phyloP scores from a whole-genome alignment of 2,888 invertebrate species.

The Branchipolynoe longqiensis region DNA sequence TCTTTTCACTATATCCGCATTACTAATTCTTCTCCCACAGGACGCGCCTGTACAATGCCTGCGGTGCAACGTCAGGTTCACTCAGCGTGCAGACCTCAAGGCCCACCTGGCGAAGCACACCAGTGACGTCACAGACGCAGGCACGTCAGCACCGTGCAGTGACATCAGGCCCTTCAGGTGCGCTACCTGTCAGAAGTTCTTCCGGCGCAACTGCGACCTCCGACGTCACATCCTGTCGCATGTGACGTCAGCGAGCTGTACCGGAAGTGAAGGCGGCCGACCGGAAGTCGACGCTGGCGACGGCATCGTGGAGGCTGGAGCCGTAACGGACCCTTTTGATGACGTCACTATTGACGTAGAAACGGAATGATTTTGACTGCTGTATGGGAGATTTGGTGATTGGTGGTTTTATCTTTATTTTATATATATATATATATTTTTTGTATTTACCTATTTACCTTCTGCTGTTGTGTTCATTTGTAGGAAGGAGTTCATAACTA shows the following conservation, averaged over 20 bases:
- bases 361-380: background rate
- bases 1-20: background rate
- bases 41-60: slow-evolving; percentile 97
- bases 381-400: no score
- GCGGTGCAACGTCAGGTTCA: slow-evolving; percentile 94
- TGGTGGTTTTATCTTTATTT: background rate
- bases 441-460: no score
- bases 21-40: slow-evolving; percentile 78
- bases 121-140: slow-evolving; percentile 30
- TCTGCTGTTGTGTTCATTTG: no score
- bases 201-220: slow-evolving; percentile 57
- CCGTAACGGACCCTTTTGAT: background rate
- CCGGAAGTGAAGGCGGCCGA: background rate
- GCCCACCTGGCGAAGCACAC: slow-evolving; percentile 90
- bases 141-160: background rate
- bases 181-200: slow-evolving; percentile 34
- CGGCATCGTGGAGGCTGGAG: background rate
- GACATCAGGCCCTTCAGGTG: slow-evolving; percentile 49
- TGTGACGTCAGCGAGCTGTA: background rate
- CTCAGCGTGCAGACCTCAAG: slow-evolving; percentile 95
- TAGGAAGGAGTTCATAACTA: no score
- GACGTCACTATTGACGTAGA: slow-evolving; percentile 21
- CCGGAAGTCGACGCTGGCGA: background rate
- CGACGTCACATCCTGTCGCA: slow-evolving; percentile 53
- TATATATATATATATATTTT: background rate